phyloP scores from a whole-genome alignment of 2,113 vertebrate species.

The Ictidomys tridecemlineatus region DNA sequence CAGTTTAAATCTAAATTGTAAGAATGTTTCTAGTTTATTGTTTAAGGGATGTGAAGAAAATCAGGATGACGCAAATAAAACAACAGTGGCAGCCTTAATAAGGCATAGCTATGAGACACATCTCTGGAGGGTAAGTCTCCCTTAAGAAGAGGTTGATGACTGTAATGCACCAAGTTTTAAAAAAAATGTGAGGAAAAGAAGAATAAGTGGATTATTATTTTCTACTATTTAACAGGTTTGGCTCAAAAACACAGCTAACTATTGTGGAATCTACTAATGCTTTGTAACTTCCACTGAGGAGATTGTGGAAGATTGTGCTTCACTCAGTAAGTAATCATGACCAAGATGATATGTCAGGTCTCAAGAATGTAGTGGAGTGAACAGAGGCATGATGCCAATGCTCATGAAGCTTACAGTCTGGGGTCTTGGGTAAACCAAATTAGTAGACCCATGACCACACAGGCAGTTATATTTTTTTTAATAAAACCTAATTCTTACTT shows the following conservation, averaged over 20 bases:
- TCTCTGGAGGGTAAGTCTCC: not conserved
- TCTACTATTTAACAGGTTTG: not conserved
- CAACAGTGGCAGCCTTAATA: not conserved
- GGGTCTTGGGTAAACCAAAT: not conserved
- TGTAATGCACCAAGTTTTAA: no score
- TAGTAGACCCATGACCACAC: not conserved
- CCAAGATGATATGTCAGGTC: not conserved
- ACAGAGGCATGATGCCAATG: not conserved
- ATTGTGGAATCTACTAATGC: not conserved
- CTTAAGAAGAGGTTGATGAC: not conserved
- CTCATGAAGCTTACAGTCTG: not conserved
- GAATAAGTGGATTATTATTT: not conserved
- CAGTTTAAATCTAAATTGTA: slow-evolving; percentile 54
- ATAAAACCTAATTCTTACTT: not conserved
- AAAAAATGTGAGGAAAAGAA: not conserved
- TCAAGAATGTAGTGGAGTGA: not conserved
- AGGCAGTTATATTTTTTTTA: not conserved
- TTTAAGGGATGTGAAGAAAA: slow-evolving; percentile 13
- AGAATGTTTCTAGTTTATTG: not conserved
- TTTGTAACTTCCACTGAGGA: not conserved
- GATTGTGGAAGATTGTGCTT: not conserved
- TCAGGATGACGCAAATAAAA: not conserved
- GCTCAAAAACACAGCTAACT: not conserved
- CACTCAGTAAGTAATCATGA: slow-evolving; percentile 33
- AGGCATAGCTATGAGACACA: not conserved